Conservation (phyloP, 2,888 invertebrate species). For the Melanostoma scalare region DNA sequence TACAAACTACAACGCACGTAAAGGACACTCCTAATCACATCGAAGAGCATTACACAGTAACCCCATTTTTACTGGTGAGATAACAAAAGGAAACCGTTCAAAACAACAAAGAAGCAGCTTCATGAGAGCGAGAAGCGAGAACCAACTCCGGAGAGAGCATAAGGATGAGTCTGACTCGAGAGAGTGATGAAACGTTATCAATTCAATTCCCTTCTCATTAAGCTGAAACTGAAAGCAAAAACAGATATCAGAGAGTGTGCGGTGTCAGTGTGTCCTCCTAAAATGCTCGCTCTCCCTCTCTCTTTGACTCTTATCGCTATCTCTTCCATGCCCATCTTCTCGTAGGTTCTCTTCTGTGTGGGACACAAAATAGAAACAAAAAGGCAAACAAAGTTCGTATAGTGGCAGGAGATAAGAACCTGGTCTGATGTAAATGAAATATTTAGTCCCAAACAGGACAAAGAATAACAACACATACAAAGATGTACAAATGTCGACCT, state of each 20-base stretch:
- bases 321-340: slow-evolving; percentile 14
- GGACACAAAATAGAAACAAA: slow-evolving; percentile 16
- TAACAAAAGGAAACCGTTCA: slow-evolving; percentile 47
- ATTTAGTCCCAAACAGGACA: slow-evolving; percentile 48
- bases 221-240: neutral
- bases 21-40: slow-evolving; percentile 29
- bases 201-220: neutral
- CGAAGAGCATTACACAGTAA: slow-evolving; percentile 43
- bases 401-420: slow-evolving; percentile 56
- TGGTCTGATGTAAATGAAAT: slow-evolving; percentile 45
- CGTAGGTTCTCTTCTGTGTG: slow-evolving; percentile 26
- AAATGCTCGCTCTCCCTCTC: too few species aligned
- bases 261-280: too few species aligned
- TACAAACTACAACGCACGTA: slow-evolving; percentile 24
- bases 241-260: slow-evolving; percentile 8
- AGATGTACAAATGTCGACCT: slow-evolving; percentile 26
- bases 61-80: slow-evolving; percentile 8
- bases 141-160: slow-evolving; percentile 1
- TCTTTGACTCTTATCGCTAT: neutral
- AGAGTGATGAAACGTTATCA: slow-evolving; percentile 22
- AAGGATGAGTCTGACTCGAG: slow-evolving; percentile 19
- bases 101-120: slow-evolving; percentile 17
- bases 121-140: slow-evolving; percentile 38
- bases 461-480: neutral
- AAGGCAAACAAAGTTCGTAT: slow-evolving; percentile 44